Conservation (phyloP, 2,113 vertebrate species). For the Tyto alba region DNA sequence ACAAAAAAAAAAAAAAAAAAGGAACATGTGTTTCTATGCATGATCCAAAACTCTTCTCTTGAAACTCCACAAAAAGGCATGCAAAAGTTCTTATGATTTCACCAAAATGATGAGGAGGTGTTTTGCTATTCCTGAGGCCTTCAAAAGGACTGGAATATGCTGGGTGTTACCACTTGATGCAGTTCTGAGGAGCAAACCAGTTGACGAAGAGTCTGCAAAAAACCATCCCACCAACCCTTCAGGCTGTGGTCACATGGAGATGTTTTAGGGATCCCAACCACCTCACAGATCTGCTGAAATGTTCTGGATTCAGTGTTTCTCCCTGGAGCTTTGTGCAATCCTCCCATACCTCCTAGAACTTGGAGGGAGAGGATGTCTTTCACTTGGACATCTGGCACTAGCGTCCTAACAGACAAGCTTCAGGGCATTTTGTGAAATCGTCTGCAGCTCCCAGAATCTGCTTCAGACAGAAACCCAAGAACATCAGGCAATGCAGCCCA, state of each 20-base stretch:
- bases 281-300: conserved; percentile 31
- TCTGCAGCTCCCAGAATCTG: conserved; percentile 25
- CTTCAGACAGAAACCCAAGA: conserved; percentile 19
- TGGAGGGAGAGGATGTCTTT: not conserved
- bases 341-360: conserved; percentile 18
- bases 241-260: conserved; percentile 20
- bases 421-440: conserved; percentile 41
- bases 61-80: not conserved
- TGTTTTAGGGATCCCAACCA: conserved; percentile 16
- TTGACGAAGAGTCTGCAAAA: not conserved
- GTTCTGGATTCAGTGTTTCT: not conserved
- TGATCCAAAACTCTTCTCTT: not conserved
- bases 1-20: not conserved
- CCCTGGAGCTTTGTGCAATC: conserved; percentile 45
- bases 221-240: not conserved
- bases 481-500: not conserved
- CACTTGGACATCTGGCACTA: conserved; percentile 39
- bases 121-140: not conserved
- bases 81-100: not conserved
- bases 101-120: not conserved
- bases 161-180: not conserved
- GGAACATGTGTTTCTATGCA: not conserved
- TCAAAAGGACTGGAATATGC: not conserved
- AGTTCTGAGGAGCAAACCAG: not conserved
- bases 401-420: conserved; percentile 26